Conservation (phyloP, 2,797 vertebrate genomes). For the Clarias fuscus region DNA sequence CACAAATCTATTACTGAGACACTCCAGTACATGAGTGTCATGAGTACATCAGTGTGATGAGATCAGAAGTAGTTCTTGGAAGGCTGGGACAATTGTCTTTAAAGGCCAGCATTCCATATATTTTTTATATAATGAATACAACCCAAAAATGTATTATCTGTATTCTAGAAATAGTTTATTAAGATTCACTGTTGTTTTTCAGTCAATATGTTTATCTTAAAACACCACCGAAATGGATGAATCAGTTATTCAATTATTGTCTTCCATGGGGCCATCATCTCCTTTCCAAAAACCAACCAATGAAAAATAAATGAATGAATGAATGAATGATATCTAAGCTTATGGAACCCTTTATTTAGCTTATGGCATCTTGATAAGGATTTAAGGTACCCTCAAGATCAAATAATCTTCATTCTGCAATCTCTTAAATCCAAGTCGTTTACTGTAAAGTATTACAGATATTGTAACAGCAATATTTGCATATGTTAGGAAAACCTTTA, state of each 20-base stretch:
- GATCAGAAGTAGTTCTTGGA: neutral
- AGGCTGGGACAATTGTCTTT: neutral
- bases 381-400: neutral
- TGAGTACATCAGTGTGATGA: too few species aligned
- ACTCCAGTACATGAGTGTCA: slow-evolving; percentile 18
- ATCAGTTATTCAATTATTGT: neutral
- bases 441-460: neutral
- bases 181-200: neutral
- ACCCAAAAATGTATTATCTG: neutral
- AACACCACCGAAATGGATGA: neutral
- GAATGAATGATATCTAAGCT: neutral
- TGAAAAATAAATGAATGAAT: too few species aligned
- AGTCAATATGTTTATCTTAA: neutral
- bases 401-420: neutral
- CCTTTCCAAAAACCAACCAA: neutral
- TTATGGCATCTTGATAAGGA: too few species aligned
- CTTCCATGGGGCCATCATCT: neutral
- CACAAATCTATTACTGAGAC: slow-evolving; percentile 10
- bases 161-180: neutral
- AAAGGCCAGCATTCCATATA: neutral
- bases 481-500: neutral
- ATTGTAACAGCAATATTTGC: neutral
- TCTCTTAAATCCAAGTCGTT: slow-evolving; percentile 28
- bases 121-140: neutral
- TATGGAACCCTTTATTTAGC: neutral